Evolutionary conservation across 1,140 invertebrate genomes (phyloP).

Genomic region (Aricia agestis): DNA sequence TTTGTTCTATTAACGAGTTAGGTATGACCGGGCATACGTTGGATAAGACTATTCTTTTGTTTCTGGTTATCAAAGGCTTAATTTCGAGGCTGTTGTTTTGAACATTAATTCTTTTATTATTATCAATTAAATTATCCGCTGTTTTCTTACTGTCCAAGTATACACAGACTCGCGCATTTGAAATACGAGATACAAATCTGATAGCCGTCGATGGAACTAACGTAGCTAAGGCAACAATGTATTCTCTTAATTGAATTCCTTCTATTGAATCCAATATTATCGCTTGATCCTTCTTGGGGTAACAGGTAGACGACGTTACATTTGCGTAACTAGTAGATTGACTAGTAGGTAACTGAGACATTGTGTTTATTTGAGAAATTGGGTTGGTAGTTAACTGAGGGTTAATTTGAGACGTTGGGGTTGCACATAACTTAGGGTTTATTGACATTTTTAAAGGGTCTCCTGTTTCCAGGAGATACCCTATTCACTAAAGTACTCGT

Average conservation of each 20-base stretch:
- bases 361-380: neutral
- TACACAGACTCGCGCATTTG: constrained; percentile 29
- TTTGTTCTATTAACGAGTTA: constrained; percentile 28
- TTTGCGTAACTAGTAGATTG: constrained; percentile 26
- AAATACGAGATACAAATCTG: constrained; percentile 30
- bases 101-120: constrained; percentile 21
- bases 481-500: too few relatives aligned
- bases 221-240: constrained; percentile 20
- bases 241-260: constrained; percentile 26
- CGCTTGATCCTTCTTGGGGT: constrained; percentile 29
- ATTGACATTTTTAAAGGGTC: too few relatives aligned
- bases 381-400: neutral
- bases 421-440: too few relatives aligned
- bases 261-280: constrained; percentile 28
- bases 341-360: too few relatives aligned
- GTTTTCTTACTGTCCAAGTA: constrained; percentile 28
- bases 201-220: constrained; percentile 23
- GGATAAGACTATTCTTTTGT: constrained; percentile 33
- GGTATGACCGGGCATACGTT: constrained; percentile 22
- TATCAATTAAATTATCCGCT: constrained; percentile 25
- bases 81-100: constrained; percentile 24
- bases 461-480: too few relatives aligned
- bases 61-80: constrained; percentile 31
- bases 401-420: too few relatives aligned
- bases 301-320: constrained; percentile 23